phyloP scores from a whole-genome alignment of 37 sponge, comb jelly and placozoan species.

The Ephydatia muelleri region DNA sequence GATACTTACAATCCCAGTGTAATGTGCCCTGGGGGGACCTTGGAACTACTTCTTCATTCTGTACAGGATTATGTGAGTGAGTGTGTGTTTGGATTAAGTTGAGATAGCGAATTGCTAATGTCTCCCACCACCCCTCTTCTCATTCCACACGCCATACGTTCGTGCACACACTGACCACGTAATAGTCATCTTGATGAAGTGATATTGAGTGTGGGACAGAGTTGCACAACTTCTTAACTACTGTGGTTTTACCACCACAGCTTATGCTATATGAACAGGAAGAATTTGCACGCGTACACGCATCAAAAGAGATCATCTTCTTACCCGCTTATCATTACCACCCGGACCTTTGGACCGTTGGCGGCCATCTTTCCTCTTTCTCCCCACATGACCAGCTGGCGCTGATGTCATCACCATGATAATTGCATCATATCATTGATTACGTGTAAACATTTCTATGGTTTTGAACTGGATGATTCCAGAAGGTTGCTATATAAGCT shows the following conservation, averaged over 20 bases:
- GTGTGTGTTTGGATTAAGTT: neutral
- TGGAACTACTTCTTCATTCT: neutral
- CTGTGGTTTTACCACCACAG: constrained; percentile 67
- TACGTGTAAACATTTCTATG: too few relatives aligned
- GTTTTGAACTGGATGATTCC: too few relatives aligned
- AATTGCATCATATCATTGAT: too few relatives aligned
- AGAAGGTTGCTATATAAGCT: too few relatives aligned
- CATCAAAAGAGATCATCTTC: too few relatives aligned
- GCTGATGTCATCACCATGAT: too few relatives aligned
- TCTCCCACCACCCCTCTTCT: constrained; percentile 19
- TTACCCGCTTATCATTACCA: too few relatives aligned
- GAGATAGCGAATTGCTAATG: neutral
- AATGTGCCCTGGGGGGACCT: neutral
- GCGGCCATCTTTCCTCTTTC: too few relatives aligned
- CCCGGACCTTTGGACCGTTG: too few relatives aligned
- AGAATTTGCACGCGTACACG: neutral
- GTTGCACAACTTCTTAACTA: constrained; percentile 26
- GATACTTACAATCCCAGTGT: neutral
- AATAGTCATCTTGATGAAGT: constrained; percentile 76
- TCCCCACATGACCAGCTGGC: too few relatives aligned
- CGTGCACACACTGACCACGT: constrained; percentile 11
- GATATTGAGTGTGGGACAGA: constrained; percentile 13
- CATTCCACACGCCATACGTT: neutral
- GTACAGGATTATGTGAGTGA: neutral
- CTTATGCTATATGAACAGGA: constrained; percentile 26